Conservation (phyloP, 2,797 vertebrate genomes). For the Anas flavirostris region DNA sequence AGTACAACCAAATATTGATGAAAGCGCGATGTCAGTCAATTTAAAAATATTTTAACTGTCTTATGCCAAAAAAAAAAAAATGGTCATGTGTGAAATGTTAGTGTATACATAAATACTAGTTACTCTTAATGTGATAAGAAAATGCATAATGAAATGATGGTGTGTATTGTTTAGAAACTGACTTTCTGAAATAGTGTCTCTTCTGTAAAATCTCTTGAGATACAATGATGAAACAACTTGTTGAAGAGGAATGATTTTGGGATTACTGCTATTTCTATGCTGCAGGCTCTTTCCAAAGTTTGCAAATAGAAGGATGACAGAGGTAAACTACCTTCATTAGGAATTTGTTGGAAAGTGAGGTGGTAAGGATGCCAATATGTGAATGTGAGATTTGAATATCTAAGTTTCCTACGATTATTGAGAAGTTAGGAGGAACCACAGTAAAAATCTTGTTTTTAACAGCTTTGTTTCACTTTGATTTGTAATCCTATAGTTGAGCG, state of each 20-base stretch:
- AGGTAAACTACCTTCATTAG: background rate
- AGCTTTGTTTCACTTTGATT: background rate
- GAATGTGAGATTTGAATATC: background rate
- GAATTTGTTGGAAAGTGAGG: background rate
- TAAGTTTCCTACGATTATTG: background rate
- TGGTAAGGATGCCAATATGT: background rate
- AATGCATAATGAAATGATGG: background rate
- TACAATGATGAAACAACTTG: background rate
- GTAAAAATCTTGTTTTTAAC: background rate
- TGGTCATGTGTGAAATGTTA: background rate
- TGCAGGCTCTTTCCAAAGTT: background rate
- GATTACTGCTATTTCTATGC: background rate
- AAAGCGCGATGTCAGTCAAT: background rate
- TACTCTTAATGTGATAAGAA: background rate
- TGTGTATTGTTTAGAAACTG: background rate
- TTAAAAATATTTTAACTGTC: background rate
- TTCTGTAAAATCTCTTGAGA: background rate
- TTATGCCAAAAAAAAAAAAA: background rate
- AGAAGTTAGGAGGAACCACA: background rate
- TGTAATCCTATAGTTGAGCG: accelerated
- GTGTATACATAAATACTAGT: background rate
- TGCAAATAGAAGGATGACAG: background rate
- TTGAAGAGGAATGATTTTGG: background rate
- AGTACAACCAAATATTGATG: background rate
- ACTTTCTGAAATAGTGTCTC: background rate